These are phyloP conservation scores for Urocolius indicus DNA, from an alignment of 2,113 vertebrate genomes.

Conservation along the genomic window DNA sequence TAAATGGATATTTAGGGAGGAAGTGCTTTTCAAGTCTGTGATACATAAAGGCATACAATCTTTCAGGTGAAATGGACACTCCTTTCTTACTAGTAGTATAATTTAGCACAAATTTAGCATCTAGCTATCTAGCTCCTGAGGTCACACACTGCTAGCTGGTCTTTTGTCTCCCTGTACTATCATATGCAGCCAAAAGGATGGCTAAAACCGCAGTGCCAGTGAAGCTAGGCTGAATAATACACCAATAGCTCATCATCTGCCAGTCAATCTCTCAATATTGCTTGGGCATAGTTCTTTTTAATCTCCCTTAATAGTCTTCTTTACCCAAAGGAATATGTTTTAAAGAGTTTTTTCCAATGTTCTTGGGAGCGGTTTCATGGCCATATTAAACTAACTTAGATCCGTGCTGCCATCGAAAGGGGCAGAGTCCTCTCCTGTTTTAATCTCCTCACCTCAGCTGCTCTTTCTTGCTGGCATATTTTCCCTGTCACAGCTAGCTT, in stretches of 20 bases:
- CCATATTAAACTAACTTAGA: background rate
- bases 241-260: background rate
- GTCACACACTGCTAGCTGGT: background rate
- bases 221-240: background rate
- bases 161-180: background rate
- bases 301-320: background rate
- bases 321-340: background rate
- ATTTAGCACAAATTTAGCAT: background rate
- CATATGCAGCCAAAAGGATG: background rate
- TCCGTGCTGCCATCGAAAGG: background rate
- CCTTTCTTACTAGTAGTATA: background rate
- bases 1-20: background rate
- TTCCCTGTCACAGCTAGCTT: background rate
- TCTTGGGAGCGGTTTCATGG: background rate
- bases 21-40: background rate
- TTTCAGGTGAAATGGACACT: background rate
- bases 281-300: background rate
- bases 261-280: background rate
- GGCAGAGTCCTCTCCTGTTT: background rate
- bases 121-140: background rate
- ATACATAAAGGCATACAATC: background rate
- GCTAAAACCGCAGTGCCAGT: background rate
- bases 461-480: background rate
- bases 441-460: background rate
- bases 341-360: background rate